Base-by-base conservation (phyloP, 2,888 invertebrate species). In the Pristionchus arcanus region DNA sequence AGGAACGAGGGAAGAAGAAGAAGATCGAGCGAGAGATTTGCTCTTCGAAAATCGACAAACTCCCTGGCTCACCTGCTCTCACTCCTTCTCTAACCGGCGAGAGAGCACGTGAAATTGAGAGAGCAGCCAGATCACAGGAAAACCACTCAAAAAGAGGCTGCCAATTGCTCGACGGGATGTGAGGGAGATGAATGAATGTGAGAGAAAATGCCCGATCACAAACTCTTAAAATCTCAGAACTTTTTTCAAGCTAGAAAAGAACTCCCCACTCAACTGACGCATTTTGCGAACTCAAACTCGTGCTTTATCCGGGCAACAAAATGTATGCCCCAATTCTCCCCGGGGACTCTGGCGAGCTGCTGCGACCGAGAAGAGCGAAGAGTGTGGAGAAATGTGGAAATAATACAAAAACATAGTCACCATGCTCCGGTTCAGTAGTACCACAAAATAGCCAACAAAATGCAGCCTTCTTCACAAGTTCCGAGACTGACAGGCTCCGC, bases 121-220 rank as follows among this genome's bases (percentile, higher is more conserved):
- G 59, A 59, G 59, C 59, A 21, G 7, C 59, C 25, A 59, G 25
- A 59, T 59, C 59, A 25, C 59, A 59, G 7, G 42, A 49, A 68
- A 68, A 68, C 34, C 68, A 68, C 68, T 68, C 68, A 68, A 68
- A 68, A 68, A 68, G 42, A 49, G 42, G 68, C 68, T 68, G 68
- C 68, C 68, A 68, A 68, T 68, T 68, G 68, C 31, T 68, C 68
- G 28, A 21, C 42, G 42, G 16, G 21, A 21, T 21, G 16, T 5
- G 11, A 21, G 16, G 1, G 68, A 68, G 68, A 68, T 68, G 68
- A 31, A 68, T 68, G 68, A 31, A 21, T 55, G 68, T 16, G 68
- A 68, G 68, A 68, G 68, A 68, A 68, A 28, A 31, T 21, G 68
- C 28, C 9, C 13, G 68, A 68, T 68, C 68, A 31, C 63, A 63